Evolutionary conservation across 2,888 invertebrate genomes (phyloP).

Genomic region (Conomelus anceps): DNA sequence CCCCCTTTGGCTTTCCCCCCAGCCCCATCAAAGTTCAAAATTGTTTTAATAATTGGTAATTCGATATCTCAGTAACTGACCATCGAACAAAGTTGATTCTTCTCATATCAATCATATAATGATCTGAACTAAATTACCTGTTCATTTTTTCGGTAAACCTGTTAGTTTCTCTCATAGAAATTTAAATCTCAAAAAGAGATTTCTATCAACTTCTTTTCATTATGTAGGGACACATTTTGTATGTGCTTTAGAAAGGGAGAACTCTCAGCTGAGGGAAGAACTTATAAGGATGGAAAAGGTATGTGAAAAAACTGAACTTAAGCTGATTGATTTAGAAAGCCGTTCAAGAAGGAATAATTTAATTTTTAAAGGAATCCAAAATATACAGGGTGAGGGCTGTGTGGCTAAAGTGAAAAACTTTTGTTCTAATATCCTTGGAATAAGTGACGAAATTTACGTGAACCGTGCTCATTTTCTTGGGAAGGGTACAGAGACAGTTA

Average conservation of each 20-base stretch:
- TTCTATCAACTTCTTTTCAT: too few species aligned
- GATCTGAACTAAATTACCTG: too few species aligned
- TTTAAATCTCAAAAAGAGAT: too few species aligned
- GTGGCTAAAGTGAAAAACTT: neutral
- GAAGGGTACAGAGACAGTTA: neutral
- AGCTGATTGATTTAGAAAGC: slow-evolving; percentile 1
- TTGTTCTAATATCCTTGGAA: neutral
- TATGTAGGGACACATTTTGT: too few species aligned
- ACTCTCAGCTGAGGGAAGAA: neutral
- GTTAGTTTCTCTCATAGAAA: too few species aligned
- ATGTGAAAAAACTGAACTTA: neutral
- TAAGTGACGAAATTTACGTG: neutral
- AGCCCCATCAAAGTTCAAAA: too few species aligned
- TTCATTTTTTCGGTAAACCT: too few species aligned
- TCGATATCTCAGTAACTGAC: too few species aligned
- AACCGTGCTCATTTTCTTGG: slow-evolving; percentile 10
- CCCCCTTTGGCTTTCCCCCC: too few species aligned
- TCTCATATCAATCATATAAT: too few species aligned
- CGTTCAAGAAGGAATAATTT: slow-evolving; percentile 6
- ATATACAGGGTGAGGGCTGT: neutral
- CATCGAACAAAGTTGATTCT: too few species aligned
- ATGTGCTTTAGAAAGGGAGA: neutral
- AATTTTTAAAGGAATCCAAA: slow-evolving; percentile 1
- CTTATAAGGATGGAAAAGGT: neutral
- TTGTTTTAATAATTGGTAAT: too few species aligned